Base-by-base conservation (phyloP, 2,797 vertebrate species). In the Anas flavirostris region DNA sequence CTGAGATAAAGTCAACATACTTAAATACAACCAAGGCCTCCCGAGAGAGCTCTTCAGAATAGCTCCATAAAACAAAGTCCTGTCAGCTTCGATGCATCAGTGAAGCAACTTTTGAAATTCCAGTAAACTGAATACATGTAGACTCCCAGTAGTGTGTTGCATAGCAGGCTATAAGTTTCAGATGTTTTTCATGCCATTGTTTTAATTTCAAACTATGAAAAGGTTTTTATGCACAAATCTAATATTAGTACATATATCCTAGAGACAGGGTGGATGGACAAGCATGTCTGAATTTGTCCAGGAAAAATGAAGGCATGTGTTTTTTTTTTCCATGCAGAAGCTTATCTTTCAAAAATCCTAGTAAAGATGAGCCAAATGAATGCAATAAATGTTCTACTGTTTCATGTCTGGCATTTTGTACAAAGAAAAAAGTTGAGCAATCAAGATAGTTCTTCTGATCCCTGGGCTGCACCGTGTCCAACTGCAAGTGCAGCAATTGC, bases 341-440 rank as follows among this genome's bases (percentile, higher is more conserved):
- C 74, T 90, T 94, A 44, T 91, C 90, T 95, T 94, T 90, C 86
- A 91, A 91, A 95, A 91, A 88, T 88, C 43, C 74, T 8, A 4
- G 53, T 94, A 72, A 88, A 94, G 90, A 92, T 72, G 81, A 93
- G 90, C 91, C 91, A 90, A 28, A 82, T 72, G 90, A 93, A 93
- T 82, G 94, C 77, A 90, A 21, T 93, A 92, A 93, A 94, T 72
- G 56, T 93, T 48, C 88, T 95, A 86, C 72, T 39, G 88, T 97
- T 96, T 96, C 95, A 55, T 75, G 74, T 91, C 48, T 94, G 92
- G 81, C 64, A 88, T 84, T 95, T 70, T 58, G 58, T 80, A 72
- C 78, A 55, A 29, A 25, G 84, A 67, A 92, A 93, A 83, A 53
- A 82, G 41, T 64, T 90, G 74, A 73, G 60, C 82, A 91, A 33